Conservation (phyloP, 2,797 vertebrate genomes). For the Lerista edwardsae region DNA sequence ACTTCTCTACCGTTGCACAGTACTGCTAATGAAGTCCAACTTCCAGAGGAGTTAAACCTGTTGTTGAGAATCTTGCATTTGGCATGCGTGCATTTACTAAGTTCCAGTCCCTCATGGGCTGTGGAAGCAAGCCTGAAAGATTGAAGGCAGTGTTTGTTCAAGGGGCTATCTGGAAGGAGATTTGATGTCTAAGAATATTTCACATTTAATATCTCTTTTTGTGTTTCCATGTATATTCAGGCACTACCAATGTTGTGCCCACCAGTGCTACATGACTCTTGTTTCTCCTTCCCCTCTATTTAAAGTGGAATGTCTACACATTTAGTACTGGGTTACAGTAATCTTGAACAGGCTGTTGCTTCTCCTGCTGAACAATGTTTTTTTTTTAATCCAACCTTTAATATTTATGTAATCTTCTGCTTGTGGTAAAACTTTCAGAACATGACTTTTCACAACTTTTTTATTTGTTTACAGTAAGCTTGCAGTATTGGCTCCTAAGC, state of each 20-base stretch:
- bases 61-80: neutral
- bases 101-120: neutral
- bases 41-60: neutral
- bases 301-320: neutral
- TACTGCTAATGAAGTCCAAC: neutral
- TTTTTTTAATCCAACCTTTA: neutral
- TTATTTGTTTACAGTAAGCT: neutral
- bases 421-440: neutral
- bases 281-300: neutral
- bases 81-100: neutral
- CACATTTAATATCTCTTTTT: neutral
- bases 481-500: neutral
- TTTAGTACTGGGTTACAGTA: neutral
- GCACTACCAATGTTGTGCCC: no score
- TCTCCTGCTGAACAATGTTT: neutral
- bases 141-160: neutral
- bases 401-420: neutral
- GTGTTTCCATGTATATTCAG: neutral
- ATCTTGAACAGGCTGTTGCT: neutral
- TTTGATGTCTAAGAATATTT: neutral
- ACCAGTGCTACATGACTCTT: neutral
- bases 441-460: neutral
- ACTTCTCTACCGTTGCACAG: neutral
- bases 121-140: neutral
- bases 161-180: neutral